Evolutionary conservation across 2,113 vertebrate genomes (phyloP), one percentile per base, ranked within the genome.

Genomic region (Microcebus jonahi): DNA sequence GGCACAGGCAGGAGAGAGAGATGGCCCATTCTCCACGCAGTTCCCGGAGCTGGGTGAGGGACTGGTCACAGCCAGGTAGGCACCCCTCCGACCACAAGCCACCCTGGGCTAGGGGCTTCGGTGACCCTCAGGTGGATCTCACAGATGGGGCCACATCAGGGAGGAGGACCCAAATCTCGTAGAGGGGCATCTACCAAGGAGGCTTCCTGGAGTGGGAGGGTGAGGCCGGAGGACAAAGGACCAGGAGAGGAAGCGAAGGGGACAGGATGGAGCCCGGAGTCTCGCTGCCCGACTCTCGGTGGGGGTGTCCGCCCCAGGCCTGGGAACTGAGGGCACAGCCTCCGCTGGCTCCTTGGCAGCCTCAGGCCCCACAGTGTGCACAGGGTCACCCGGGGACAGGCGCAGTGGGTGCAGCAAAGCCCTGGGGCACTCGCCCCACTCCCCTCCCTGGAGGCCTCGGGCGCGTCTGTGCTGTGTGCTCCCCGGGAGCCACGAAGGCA

Each of bases 261-360:
- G 18, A 57, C 27, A 4, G 34, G 55, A 11, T 0, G 0, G 2
- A 18, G 18, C 6, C 8, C 2, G 0, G n/a, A 1, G n/a, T 5
- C 8, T 10, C 12, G 0, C 31, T 2, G 12, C 53, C 71, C 18
- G 3, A 57, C 55, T 21, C 12, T 1, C 8, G 25, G 23, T 61
- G 23, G 59, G 59, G 23, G 59, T 61, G 21, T 27, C 59, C 25
- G 9, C 25, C 59, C 59, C 59, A 55, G 42, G 5, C 50, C 53
- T 23, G 31, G 42, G 75, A 34, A 9, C 10, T 55, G 53, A 55
- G 53, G 53, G 53, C 53, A 6, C 12, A 71, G 8, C 7, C 3
- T 39, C 6, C 2, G 27, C 14, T 59, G 63, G 7, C 59, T 67
- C 25, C 42, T 34, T 7, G 27, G 59, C 50, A 21, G 50, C 36